Evolutionary conservation across 1,140 invertebrate genomes (phyloP).

Genomic region (Zaprionus ghesquierei): DNA sequence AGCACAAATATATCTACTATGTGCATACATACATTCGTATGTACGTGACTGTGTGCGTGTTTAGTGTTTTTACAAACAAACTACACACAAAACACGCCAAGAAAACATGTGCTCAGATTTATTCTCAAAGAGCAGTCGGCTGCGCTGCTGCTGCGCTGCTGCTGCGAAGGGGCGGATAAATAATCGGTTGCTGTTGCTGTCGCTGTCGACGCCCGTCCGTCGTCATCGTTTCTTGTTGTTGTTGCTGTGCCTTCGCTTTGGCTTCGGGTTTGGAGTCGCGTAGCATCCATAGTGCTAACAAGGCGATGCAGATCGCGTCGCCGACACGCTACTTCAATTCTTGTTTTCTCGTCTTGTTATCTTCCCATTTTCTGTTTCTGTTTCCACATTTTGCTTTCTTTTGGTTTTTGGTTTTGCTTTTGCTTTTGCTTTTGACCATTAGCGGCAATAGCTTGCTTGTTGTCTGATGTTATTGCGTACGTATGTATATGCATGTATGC

Average conservation of each 20-base stretch:
- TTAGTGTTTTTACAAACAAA: background rate
- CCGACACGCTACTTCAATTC: conserved; percentile 67
- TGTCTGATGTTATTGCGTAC: background rate
- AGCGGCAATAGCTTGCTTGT: background rate
- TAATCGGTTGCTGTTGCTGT: conserved; percentile 64
- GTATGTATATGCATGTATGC: background rate
- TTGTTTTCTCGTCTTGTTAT: conserved; percentile 39
- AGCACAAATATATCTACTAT: no score
- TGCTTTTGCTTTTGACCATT: conserved; percentile 45
- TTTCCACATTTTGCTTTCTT: conserved; percentile 55
- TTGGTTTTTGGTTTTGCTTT: conserved; percentile 44
- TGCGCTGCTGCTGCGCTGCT: conserved; percentile 6
- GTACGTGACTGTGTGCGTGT: background rate
- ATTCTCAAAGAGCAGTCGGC: conserved; percentile 5
- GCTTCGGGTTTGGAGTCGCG: background rate
- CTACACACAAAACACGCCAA: background rate
- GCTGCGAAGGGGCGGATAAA: conserved; percentile 44
- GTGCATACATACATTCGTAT: background rate
- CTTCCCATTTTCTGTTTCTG: conserved; percentile 21
- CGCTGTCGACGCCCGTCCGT: conserved; percentile 27
- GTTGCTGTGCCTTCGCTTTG: conserved; percentile 5
- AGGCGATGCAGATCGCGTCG: conserved; percentile 73
- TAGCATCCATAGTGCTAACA: conserved; percentile 62
- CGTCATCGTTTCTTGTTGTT: conserved; percentile 3
- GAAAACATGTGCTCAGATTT: background rate